Conservation (phyloP, 1,140 invertebrate genomes). For the Tetramorium alpestre region DNA sequence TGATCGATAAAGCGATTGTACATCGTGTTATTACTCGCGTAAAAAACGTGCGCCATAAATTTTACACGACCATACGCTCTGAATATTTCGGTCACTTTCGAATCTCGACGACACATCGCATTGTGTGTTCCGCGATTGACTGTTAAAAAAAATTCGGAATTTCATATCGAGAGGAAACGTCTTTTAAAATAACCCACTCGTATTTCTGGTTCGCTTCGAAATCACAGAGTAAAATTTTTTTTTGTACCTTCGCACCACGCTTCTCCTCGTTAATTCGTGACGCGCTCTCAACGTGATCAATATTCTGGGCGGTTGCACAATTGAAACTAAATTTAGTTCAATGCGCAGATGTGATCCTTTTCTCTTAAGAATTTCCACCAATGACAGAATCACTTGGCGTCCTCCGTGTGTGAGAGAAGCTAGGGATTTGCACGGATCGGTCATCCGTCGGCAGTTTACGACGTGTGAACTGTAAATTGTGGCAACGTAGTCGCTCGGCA, state of each 20-base stretch:
- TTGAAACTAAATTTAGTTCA: conserved; percentile 70
- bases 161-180: conserved; percentile 3
- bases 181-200: conserved; percentile 27
- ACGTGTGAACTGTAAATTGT: conserved; percentile 78
- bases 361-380: conserved; percentile 59
- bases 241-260: not conserved
- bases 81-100: conserved; percentile 8
- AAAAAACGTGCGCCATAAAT: conserved; percentile 13
- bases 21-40: not conserved
- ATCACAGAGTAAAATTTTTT: not conserved
- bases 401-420: not conserved
- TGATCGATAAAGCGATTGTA: conserved; percentile 27
- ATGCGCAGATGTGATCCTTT: conserved; percentile 43
- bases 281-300: conserved; percentile 62
- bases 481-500: conserved; percentile 52
- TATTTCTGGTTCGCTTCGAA: conserved; percentile 17
- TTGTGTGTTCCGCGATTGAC: conserved; percentile 10
- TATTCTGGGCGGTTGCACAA: conserved; percentile 63
- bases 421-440: conserved; percentile 64
- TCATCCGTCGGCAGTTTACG: conserved; percentile 64
- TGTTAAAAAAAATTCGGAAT: conserved; percentile 18
- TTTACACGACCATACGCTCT: not conserved
- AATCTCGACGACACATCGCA: not conserved
- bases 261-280: conserved; percentile 45
- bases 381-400: conserved; percentile 43